Evolutionary conservation across 1,140 invertebrate species (phyloP).

Genomic region (Drosophila biarmipes): DNA sequence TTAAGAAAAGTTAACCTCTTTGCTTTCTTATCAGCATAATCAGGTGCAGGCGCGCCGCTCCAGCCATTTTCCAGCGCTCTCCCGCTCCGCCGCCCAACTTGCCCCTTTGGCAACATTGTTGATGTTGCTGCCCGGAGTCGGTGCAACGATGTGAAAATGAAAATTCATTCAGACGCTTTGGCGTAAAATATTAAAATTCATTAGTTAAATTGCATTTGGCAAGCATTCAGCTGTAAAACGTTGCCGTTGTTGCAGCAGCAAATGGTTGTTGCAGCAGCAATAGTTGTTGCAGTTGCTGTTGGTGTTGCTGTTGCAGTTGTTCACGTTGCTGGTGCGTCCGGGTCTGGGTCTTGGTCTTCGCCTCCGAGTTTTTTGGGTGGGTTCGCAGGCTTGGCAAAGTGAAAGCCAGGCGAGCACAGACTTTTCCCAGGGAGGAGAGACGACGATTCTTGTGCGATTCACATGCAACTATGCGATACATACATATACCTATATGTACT

Average conservation of each 20-base stretch:
- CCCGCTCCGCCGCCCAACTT: slow-evolving; percentile 1
- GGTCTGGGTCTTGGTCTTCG: slow-evolving; percentile 36
- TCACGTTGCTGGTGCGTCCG: slow-evolving; percentile 42
- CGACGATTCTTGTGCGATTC: slow-evolving; percentile 41
- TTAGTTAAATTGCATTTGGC: slow-evolving; percentile 84
- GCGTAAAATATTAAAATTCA: slow-evolving; percentile 84
- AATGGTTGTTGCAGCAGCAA: slow-evolving; percentile 11
- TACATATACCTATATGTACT: slow-evolving; percentile 16
- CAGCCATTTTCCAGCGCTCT: slow-evolving; percentile 7
- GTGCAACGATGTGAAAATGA: slow-evolving; percentile 84
- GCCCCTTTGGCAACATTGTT: slow-evolving; percentile 33
- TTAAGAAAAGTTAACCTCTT: slow-evolving; percentile 81
- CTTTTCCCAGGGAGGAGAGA: slow-evolving; percentile 7
- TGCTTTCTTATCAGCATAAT: slow-evolving; percentile 81
- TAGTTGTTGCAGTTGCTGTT: slow-evolving; percentile 15
- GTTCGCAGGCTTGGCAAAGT: slow-evolving; percentile 55
- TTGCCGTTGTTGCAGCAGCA: slow-evolving; percentile 30
- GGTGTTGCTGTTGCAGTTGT: slow-evolving; percentile 27
- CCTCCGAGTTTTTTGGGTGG: slow-evolving; percentile 23
- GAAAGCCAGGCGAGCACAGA: slow-evolving; percentile 49
- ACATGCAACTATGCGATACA: slow-evolving; percentile 29
- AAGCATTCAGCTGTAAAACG: slow-evolving; percentile 81
- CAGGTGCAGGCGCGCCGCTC: slow-evolving; percentile 54
- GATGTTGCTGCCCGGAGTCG: slow-evolving; percentile 53
- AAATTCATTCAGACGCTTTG: slow-evolving; percentile 81